A percentile compares a stretch with the other conserved stretches of the same genome.
Conservation (phyloP, 1,140 invertebrate genomes). For the Uloborus diversus region DNA sequence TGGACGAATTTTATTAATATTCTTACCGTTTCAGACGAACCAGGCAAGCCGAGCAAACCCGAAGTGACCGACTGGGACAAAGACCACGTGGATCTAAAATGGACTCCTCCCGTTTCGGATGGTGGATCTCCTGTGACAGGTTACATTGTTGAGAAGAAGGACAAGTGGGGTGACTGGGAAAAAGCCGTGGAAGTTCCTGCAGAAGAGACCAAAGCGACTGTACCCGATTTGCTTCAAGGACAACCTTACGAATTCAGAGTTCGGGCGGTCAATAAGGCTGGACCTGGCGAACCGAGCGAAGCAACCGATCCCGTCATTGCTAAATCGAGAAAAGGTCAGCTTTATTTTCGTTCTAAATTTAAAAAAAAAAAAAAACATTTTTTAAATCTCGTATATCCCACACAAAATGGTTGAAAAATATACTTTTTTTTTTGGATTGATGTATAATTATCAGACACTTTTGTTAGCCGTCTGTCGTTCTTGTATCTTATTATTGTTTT, state of each 20-base stretch:
- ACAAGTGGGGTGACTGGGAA: constrained; percentile 94
- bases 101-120: constrained; percentile 81
- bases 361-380: too few relatives aligned
- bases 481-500: too few relatives aligned
- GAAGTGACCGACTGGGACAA: constrained; percentile 96
- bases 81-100: constrained; percentile 87
- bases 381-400: too few relatives aligned
- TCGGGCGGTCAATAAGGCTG: constrained; percentile 63
- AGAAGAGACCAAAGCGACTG: constrained; percentile 81
- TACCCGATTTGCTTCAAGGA: constrained; percentile 89
- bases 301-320: constrained; percentile 87
- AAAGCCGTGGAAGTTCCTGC: constrained; percentile 86
- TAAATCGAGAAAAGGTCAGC: constrained; percentile 78
- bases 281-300: constrained; percentile 82
- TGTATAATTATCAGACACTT: too few relatives aligned
- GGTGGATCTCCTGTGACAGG: constrained; percentile 87
- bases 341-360: too few relatives aligned
- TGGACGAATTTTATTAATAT: too few relatives aligned
- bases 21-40: constrained; percentile 79
- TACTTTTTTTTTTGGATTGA: too few relatives aligned
- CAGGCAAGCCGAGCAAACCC: constrained; percentile 89
- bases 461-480: too few relatives aligned
- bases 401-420: too few relatives aligned
- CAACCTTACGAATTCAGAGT: constrained; percentile 92
- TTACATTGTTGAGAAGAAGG: constrained; percentile 91